phyloP scores from a whole-genome alignment of 2,113 vertebrate genomes.

The Poecile atricapillus region DNA sequence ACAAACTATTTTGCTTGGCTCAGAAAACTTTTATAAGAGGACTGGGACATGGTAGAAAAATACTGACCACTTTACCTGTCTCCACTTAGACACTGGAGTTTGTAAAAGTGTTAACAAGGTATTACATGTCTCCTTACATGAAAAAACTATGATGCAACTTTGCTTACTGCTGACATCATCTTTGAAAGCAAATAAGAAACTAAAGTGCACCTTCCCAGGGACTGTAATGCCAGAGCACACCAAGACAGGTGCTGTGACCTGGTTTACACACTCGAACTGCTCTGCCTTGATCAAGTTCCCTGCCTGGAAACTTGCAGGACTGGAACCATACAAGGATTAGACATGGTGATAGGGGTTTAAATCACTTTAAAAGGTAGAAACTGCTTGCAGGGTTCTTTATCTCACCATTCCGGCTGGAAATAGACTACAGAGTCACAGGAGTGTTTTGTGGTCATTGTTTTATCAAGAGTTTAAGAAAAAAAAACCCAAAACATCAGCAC shows the following conservation, averaged over 20 bases:
- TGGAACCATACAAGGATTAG: neutral
- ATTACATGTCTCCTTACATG: neutral
- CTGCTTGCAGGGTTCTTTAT: neutral
- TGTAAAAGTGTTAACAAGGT: neutral
- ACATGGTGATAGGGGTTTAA: neutral
- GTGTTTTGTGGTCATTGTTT: neutral
- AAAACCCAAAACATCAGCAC: neutral
- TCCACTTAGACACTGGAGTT: neutral
- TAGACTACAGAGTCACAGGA: neutral
- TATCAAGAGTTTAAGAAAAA: neutral
- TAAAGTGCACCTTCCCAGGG: neutral
- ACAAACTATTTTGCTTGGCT: neutral
- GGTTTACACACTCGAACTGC: neutral
- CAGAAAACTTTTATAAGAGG: neutral
- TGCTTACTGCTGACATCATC: neutral
- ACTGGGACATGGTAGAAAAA: neutral
- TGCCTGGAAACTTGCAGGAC: neutral
- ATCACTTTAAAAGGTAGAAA: neutral
- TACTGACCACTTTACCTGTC: neutral
- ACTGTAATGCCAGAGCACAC: neutral
- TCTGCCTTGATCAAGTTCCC: neutral
- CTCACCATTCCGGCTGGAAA: neutral
- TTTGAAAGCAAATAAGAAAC: neutral
- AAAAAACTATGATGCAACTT: neutral
- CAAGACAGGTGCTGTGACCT: neutral